Conservation (phyloP, 2,113 vertebrate genomes). For the Pogona vitticeps region DNA sequence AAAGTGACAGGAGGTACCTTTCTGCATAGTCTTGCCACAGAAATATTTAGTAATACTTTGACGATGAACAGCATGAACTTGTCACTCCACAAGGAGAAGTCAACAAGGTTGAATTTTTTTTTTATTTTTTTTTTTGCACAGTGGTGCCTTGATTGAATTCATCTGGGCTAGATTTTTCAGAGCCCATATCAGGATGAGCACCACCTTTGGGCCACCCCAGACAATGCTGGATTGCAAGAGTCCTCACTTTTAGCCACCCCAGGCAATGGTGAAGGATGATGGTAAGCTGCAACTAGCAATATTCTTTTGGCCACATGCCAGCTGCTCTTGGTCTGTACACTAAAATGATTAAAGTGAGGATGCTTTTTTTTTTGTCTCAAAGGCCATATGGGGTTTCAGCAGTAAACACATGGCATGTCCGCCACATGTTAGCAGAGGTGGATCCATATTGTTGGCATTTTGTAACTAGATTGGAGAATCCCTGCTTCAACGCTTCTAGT, state of each 20-base stretch:
- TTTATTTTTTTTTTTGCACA: background rate
- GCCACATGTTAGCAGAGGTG: too few relatives aligned
- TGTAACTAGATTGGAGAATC: background rate
- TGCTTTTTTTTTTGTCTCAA: too few relatives aligned
- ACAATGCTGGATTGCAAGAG: too few relatives aligned
- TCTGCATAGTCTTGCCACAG: background rate
- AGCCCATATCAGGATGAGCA: background rate
- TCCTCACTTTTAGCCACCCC: too few relatives aligned
- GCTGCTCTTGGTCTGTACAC: too few relatives aligned
- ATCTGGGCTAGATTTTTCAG: constrained; percentile 1
- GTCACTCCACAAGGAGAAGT: background rate
- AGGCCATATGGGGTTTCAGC: too few relatives aligned
- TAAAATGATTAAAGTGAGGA: too few relatives aligned
- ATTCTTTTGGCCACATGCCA: too few relatives aligned
- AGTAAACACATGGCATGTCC: too few relatives aligned
- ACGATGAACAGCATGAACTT: background rate
- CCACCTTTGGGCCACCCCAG: too few relatives aligned
- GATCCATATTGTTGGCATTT: background rate
- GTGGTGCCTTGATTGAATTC: background rate
- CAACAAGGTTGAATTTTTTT: background rate
- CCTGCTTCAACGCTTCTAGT: background rate
- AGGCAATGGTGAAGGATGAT: too few relatives aligned
- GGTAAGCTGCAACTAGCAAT: too few relatives aligned
- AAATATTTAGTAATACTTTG: background rate
- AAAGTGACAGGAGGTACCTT: background rate